Evolutionary conservation across 2,888 invertebrate species (phyloP), one percentile per base, ranked within the genome.

Genomic region (Leucoptera coffeella): DNA sequence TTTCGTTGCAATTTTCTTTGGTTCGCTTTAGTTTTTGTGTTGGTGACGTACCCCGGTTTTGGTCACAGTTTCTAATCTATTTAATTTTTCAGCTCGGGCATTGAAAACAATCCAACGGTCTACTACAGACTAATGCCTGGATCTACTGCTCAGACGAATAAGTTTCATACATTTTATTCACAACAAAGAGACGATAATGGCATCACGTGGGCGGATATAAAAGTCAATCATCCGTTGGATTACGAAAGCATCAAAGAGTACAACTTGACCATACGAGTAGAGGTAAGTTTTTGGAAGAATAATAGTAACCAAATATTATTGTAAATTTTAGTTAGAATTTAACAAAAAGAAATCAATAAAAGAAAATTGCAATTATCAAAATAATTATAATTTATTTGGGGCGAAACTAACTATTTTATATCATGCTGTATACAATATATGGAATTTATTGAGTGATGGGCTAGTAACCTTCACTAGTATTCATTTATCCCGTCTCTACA

Each of bases 51-150:
- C n/a, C n/a, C n/a, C n/a, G n/a, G n/a, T n/a, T n/a, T n/a, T n/a
- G n/a, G n/a, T n/a, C n/a, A n/a, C n/a, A n/a, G n/a, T n/a, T 21
- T 4, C 26, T 26, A 26, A 26, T 26, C 26, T 7, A 14, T 11
- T 46, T 43, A 31, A 48, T 33, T 52, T 67, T 64, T 58, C 80
- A 92, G 93, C 75, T 93, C 93, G 55, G 93, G 93, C 40, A 94
- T 94, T 61, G 91, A 92, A 58, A 90, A 90, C 65, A 94, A 92
- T 67, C 93, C 93, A 31, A 91, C 91, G 42, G 93, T 94, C 42
- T 94, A 90, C 76, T 94, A 94, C 72, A 86, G 88, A 34, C 72
- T 94, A 52, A 94, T 94, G 86, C 91, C 91, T 36, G 93, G 93
- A 36, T 92, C 92, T 17, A 94, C 93, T 29, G 90, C 93, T 5